A percentile compares a stretch with the other conserved stretches of the same genome.
These are phyloP conservation scores for Siderastrea radians DNA, from an alignment of 92 coral and sea anemone species.

Conservation along the genomic window DNA sequence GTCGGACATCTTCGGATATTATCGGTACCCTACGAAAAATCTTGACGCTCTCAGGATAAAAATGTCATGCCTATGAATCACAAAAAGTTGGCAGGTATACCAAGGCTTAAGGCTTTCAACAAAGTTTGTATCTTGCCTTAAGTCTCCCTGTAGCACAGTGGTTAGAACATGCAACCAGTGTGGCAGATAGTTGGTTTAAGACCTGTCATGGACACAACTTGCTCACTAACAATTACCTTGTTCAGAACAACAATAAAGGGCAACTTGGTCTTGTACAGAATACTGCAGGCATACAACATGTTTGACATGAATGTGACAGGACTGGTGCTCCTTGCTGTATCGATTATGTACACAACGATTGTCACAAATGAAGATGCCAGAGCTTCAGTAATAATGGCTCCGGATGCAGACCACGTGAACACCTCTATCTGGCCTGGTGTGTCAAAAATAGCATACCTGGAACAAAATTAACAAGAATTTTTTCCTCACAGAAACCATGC, in stretches of 20 bases:
- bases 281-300: slow-evolving; percentile 99
- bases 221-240: slow-evolving; percentile 59
- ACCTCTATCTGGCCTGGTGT: slow-evolving; percentile 99
- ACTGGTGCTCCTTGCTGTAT: slow-evolving; percentile 92
- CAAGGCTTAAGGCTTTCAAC: too few relatives aligned
- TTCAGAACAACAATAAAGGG: slow-evolving; percentile 90
- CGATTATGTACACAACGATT: slow-evolving; percentile 92
- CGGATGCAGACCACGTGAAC: slow-evolving; percentile 99
- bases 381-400: slow-evolving; percentile 94
- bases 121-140: too few relatives aligned
- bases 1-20: too few relatives aligned
- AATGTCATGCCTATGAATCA: too few relatives aligned
- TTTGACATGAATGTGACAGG: slow-evolving; percentile 99
- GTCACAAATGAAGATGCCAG: slow-evolving; percentile 96
- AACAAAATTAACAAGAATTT: background rate
- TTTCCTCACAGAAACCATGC: too few relatives aligned
- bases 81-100: too few relatives aligned
- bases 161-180: too few relatives aligned
- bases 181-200: too few relatives aligned
- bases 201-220: background rate
- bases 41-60: too few relatives aligned
- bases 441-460: slow-evolving; percentile 94
- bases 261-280: slow-evolving; percentile 92
- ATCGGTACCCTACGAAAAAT: too few relatives aligned
- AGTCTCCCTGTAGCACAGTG: too few relatives aligned